Base-by-base conservation (phyloP, 2,113 vertebrate genomes). In the Grammatotria lemairii region DNA sequence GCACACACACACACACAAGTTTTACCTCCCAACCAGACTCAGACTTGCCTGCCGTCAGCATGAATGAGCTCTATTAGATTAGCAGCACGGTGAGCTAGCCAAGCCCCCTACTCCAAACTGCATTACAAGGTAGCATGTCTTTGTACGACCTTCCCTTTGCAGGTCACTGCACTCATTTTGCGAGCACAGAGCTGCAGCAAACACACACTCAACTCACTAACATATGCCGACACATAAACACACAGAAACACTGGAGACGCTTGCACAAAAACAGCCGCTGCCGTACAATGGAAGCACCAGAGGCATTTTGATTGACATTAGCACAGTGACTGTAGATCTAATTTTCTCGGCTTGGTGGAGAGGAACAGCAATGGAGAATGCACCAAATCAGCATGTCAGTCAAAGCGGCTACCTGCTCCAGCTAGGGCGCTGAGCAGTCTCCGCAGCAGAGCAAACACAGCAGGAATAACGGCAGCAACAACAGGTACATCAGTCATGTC, bases 301-400 rank as follows among this genome's bases (percentile, higher is more conserved):
- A 90, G 51, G 83, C 21, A 17, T 78, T 91, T 89, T 95, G 91
- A 95, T 92, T 93, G 93, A 91, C 95, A 95, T 93, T 80, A 93
- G 88, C 78, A 23, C 57, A 14, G 54, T 53, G 80, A 89, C 93
- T 95, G 85, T 94, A 93, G 91, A 95, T 94, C 91, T 92, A 93
- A 95, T 93, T 95, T 93, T 87, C 91, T 91, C 87, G 21, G 92
- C 10, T 86, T 92, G 89, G 60, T 93, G 91, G 93, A 95, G 93
- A 94, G 93, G 93, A 94, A 93, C 91, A 93, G 91, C 81, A 88
- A 83, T 33, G 84, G 89, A 90, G 87, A 93, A 91, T n/a, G 51
- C 87, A 21, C 70, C 87, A 91, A 93, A 94, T 94, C 94, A 84
- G 85, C 45, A 91, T 95, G 91, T 94, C 93, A 95, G 87, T 94